These are phyloP conservation scores for Cantharis nigra DNA, from an alignment of 2,888 invertebrate genomes.

Conservation along the genomic window DNA sequence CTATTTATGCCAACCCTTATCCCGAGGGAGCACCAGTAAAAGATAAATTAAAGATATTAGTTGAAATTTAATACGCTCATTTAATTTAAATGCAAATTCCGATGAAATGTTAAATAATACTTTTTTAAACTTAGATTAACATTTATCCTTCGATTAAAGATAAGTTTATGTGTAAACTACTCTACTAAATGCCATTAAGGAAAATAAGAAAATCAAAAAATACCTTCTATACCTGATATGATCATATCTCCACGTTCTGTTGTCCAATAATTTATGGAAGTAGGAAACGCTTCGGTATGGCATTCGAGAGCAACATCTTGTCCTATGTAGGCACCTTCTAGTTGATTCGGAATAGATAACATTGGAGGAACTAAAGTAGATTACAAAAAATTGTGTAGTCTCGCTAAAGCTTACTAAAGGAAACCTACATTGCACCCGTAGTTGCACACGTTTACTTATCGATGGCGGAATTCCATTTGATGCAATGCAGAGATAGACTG, in stretches of 20 bases:
- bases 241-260: slow-evolving; percentile 91
- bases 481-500: slow-evolving; percentile 90
- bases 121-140: neutral
- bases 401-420: slow-evolving; percentile 6
- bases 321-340: slow-evolving; percentile 87
- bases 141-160: neutral
- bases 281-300: slow-evolving; percentile 89
- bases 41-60: neutral
- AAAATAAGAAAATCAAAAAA: neutral
- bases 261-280: slow-evolving; percentile 94
- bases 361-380: slow-evolving; percentile 81
- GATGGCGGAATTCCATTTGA: slow-evolving; percentile 92
- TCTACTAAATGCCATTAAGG: neutral
- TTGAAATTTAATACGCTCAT: neutral
- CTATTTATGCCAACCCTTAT: neutral
- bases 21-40: neutral
- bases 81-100: neutral
- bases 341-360: slow-evolving; percentile 91
- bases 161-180: neutral
- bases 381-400: slow-evolving; percentile 12
- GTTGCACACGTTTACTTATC: slow-evolving; percentile 81
- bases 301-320: slow-evolving; percentile 89
- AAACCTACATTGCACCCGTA: slow-evolving; percentile 83
- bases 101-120: neutral
- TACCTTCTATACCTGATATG: slow-evolving; percentile 71